Conservation (phyloP, 1,140 invertebrate genomes). For the Helicoverpa armigera region DNA sequence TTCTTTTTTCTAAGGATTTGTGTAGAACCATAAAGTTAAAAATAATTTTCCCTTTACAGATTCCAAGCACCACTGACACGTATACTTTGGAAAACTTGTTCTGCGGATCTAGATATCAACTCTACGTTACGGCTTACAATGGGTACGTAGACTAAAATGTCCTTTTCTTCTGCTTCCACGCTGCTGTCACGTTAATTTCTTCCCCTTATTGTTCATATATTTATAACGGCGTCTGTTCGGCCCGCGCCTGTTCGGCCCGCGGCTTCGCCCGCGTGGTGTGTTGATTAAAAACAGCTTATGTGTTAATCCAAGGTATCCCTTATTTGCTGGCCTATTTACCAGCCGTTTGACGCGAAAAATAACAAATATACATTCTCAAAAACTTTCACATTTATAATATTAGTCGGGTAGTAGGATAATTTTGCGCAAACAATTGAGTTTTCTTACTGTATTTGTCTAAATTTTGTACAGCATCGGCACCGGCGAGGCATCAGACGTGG, state of each 20-base stretch:
- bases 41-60: conserved; percentile 63
- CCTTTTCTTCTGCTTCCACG: not conserved
- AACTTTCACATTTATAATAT: too few relatives aligned
- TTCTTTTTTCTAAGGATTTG: not conserved
- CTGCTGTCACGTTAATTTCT: not conserved
- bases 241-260: too few relatives aligned
- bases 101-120: conserved; percentile 96
- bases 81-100: conserved; percentile 95
- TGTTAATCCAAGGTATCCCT: too few relatives aligned
- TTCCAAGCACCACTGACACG: conserved; percentile 91
- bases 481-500: conserved; percentile 94
- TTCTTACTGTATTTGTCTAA: too few relatives aligned
- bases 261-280: too few relatives aligned
- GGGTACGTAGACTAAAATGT: conserved; percentile 87
- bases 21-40: not conserved
- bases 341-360: too few relatives aligned
- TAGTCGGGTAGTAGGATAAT: too few relatives aligned
- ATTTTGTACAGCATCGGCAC: conserved; percentile 92
- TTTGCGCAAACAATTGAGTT: not conserved
- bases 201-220: too few relatives aligned
- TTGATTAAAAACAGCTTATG: too few relatives aligned
- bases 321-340: too few relatives aligned
- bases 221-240: too few relatives aligned
- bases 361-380: too few relatives aligned
- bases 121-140: conserved; percentile 96